Percentiles rank a stretch among this genome's conserved stretches.
These are phyloP conservation scores for Agelaius phoeniceus DNA, from an alignment of 2,113 vertebrate genomes.

Conservation along the genomic window DNA sequence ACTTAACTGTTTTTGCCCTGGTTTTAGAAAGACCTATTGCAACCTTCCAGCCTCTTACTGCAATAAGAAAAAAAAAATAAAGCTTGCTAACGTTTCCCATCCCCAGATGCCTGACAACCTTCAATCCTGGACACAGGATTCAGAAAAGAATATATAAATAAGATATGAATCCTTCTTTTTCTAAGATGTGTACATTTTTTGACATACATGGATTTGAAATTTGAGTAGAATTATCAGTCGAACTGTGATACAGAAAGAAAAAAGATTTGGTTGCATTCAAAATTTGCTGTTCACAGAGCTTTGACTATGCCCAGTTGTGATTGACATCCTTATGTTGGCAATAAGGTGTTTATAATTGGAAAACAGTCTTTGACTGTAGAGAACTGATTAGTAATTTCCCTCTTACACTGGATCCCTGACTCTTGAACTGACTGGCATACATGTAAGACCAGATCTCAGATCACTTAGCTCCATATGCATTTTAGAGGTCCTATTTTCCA, in stretches of 20 bases:
- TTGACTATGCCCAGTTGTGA: neutral
- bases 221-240: neutral
- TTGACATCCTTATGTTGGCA: rapidly evolving
- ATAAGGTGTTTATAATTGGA: neutral
- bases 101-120: neutral
- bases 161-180: neutral
- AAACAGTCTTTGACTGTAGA: neutral
- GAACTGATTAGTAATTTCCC: neutral
- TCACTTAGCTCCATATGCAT: neutral
- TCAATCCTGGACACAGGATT: neutral
- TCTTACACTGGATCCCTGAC: neutral
- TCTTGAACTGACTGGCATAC: neutral
- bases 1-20: neutral
- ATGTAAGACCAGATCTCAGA: neutral
- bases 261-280: neutral
- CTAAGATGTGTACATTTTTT: neutral
- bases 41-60: neutral
- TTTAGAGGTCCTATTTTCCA: neutral
- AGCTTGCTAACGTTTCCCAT: neutral
- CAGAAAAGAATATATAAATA: neutral
- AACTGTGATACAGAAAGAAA: neutral
- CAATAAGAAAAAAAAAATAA: neutral
- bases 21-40: neutral
- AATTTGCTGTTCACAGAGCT: neutral
- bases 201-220: neutral